These are phyloP conservation scores for Puffinus mauretanicus DNA, from an alignment of 2,113 vertebrate genomes.

Conservation along the genomic window DNA sequence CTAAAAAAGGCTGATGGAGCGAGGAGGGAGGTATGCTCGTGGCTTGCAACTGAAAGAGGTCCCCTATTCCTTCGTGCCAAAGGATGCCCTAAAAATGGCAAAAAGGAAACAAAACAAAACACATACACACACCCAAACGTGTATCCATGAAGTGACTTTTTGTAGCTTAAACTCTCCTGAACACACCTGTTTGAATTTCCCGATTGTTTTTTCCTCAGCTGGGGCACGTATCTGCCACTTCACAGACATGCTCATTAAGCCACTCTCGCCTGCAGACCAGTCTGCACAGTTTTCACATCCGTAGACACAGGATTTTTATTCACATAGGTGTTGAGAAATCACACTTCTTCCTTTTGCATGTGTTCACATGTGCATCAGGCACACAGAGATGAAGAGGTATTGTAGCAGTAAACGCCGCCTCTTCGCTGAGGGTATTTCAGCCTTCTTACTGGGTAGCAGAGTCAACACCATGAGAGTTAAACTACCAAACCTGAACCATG, in stretches of 20 bases:
- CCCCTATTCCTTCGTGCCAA: neutral
- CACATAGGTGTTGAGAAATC: neutral
- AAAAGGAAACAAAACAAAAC: neutral
- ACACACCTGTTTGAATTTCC: neutral
- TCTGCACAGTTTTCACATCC: neutral
- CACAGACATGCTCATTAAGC: neutral
- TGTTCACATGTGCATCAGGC: neutral
- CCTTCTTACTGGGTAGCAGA: neutral
- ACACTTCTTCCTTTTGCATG: neutral
- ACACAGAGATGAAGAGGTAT: neutral
- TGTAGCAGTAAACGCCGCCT: neutral
- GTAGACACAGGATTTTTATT: neutral
- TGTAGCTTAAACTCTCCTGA: neutral
- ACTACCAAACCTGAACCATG: neutral
- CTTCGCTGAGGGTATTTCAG: neutral
- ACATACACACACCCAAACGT: neutral
- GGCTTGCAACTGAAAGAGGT: neutral
- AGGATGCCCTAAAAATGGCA: neutral
- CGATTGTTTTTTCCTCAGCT: neutral
- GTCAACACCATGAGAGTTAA: neutral
- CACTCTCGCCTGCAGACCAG: neutral
- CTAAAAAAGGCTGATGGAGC: neutral
- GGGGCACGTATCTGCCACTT: neutral
- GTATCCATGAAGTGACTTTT: neutral
- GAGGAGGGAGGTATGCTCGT: neutral